Conservation (phyloP, 2,113 vertebrate species). For the Poicephalus gulielmi region DNA sequence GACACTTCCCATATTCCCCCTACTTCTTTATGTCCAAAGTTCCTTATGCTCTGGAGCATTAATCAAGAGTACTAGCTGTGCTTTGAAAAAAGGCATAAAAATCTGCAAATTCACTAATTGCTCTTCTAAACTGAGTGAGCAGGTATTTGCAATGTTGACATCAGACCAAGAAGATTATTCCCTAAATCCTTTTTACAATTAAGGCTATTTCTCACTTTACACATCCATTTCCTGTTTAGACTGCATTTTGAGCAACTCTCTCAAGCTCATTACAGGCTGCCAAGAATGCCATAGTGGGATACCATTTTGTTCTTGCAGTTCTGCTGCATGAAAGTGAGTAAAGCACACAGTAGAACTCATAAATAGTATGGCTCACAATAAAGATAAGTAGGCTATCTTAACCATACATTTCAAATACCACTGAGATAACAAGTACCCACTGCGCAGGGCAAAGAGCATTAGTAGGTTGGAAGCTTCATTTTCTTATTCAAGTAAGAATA, state of each 20-base stretch:
- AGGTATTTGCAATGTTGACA: neutral
- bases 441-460: neutral
- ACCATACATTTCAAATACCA: neutral
- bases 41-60: too few species aligned
- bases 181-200: neutral
- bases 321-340: neutral
- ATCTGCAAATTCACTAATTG: neutral
- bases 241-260: neutral
- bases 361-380: neutral
- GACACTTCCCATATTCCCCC: too few species aligned
- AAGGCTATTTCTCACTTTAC: neutral
- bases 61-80: too few species aligned
- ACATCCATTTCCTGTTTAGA: neutral
- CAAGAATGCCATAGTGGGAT: neutral
- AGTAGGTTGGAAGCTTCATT: neutral
- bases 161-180: neutral
- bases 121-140: neutral
- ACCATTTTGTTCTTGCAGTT: neutral
- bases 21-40: too few species aligned
- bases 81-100: neutral
- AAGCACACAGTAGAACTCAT: neutral
- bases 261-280: neutral
- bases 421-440: slow-evolving; percentile 10
- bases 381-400: neutral
- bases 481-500: neutral